These are phyloP conservation scores for Puntigrus tetrazona DNA, from an alignment of 2,113 vertebrate genomes.

Conservation along the genomic window DNA sequence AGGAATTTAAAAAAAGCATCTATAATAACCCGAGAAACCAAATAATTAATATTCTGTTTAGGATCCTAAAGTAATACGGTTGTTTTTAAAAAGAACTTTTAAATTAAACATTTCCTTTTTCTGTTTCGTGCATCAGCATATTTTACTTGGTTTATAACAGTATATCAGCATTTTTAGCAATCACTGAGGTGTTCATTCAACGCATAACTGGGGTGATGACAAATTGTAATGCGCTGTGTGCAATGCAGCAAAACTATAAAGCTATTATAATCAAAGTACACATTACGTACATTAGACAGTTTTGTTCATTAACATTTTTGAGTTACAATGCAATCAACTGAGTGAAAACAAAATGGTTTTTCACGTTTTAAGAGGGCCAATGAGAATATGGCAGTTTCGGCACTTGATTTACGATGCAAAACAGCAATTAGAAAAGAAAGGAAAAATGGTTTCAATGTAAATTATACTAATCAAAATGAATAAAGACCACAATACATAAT, in stretches of 20 bases:
- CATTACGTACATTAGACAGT: background rate
- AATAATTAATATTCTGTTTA: background rate
- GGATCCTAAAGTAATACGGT: background rate
- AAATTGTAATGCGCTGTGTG: background rate
- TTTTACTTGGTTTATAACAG: no score
- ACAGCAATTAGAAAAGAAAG: background rate
- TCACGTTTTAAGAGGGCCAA: background rate
- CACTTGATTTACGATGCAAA: background rate
- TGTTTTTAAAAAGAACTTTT: no score
- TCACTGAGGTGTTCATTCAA: background rate
- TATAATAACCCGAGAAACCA: background rate
- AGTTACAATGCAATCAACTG: background rate
- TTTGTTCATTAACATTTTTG: background rate
- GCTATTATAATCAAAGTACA: background rate
- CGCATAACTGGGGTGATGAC: background rate
- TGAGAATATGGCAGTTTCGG: background rate
- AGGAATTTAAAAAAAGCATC: background rate
- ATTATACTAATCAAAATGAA: background rate
- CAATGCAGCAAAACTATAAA: background rate
- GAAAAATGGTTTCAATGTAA: background rate
- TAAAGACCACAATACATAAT: background rate
- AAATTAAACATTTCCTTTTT: no score
- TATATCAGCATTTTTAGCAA: background rate
- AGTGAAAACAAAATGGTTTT: background rate
- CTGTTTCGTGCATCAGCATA: no score